Evolutionary conservation across 2,888 invertebrate genomes (phyloP).

Genomic region (Oscheius myriophilus): DNA sequence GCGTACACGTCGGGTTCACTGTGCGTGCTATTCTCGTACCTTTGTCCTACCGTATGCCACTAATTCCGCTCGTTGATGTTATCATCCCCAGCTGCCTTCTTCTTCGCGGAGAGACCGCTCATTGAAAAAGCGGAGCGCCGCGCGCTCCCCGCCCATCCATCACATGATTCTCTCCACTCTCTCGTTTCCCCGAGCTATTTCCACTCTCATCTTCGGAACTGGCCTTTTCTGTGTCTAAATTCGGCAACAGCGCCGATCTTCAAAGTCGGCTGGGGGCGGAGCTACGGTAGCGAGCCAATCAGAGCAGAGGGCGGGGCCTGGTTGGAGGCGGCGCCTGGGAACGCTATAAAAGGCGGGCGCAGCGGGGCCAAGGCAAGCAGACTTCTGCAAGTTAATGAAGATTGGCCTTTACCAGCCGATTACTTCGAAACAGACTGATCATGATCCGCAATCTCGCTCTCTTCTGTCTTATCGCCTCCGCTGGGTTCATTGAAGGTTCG

Average conservation of each 20-base stretch:
- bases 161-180: conserved; percentile 16
- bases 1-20: background rate
- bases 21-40: too few relatives aligned
- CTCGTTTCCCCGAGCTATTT: conserved; percentile 1
- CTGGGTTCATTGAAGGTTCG: conserved; percentile 31
- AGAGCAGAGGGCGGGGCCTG: conserved; percentile 6
- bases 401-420: conserved; percentile 31
- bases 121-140: conserved; percentile 14
- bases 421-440: conserved; percentile 24
- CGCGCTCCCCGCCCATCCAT: conserved; percentile 17
- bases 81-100: background rate
- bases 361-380: conserved; percentile 35
- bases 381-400: conserved; percentile 49
- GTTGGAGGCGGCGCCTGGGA: conserved; percentile 17
- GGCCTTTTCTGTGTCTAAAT: conserved; percentile 30
- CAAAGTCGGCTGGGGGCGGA: conserved; percentile 33
- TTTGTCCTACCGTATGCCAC: background rate
- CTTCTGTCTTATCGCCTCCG: conserved; percentile 21
- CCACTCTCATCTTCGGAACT: conserved; percentile 19
- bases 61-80: background rate
- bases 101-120: conserved; percentile 12
- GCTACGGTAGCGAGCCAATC: background rate
- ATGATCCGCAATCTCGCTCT: conserved; percentile 28
- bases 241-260: conserved; percentile 34
- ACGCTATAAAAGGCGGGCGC: conserved; percentile 21